Percentiles rank a stretch among this genome's conserved stretches.
These are phyloP conservation scores for Diplolepis rosae DNA, from an alignment of 2,888 invertebrate genomes.

Conservation along the genomic window DNA sequence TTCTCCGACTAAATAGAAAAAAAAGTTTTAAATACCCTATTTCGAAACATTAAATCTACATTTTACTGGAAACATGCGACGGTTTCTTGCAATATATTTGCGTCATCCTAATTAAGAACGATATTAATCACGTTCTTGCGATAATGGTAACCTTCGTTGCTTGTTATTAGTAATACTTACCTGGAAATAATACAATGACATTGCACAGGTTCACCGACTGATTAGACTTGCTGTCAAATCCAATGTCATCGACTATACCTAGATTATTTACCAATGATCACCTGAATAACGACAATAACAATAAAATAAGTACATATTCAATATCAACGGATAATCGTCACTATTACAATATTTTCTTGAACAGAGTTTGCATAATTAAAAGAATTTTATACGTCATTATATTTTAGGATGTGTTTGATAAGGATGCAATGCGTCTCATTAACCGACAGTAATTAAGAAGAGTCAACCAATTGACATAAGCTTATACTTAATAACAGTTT, in stretches of 20 bases:
- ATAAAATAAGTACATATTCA: slow-evolving; percentile 36
- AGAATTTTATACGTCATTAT: too few species aligned
- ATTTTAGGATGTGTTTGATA: too few species aligned
- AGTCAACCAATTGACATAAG: too few species aligned
- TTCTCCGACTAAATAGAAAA: not conserved
- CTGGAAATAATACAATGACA: slow-evolving; percentile 41
- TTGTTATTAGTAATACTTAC: slow-evolving; percentile 44
- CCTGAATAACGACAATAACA: slow-evolving; percentile 44
- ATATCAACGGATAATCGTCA: slow-evolving; percentile 29
- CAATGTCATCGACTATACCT: slow-evolving; percentile 63
- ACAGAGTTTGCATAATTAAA: too few species aligned
- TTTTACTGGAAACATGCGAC: not conserved
- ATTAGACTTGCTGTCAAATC: slow-evolving; percentile 51
- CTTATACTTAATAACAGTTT: too few species aligned
- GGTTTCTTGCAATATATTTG: not conserved
- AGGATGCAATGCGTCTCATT: too few species aligned
- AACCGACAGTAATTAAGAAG: too few species aligned
- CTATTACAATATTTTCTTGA: not conserved
- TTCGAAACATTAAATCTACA: not conserved
- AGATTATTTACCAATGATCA: slow-evolving; percentile 40
- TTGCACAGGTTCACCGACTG: slow-evolving; percentile 51
- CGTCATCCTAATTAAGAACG: slow-evolving; percentile 11
- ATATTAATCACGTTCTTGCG: slow-evolving; percentile 23
- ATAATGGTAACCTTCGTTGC: slow-evolving; percentile 28
- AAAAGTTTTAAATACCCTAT: not conserved